These are phyloP conservation scores for Loxodonta africana DNA, from an alignment of 2,113 vertebrate genomes.

Conservation along the genomic window DNA sequence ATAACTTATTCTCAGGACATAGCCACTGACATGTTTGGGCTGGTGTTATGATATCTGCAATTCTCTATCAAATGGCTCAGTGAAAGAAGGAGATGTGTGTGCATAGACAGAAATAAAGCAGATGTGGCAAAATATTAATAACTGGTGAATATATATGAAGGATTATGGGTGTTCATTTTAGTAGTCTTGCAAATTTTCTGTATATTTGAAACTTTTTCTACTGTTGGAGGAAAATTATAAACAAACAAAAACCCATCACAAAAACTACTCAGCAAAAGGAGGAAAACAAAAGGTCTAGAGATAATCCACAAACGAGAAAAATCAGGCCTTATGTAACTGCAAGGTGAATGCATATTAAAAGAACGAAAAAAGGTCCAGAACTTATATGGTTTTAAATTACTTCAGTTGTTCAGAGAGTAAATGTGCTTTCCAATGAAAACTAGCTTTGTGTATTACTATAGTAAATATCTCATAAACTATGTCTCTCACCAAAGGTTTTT, in stretches of 20 bases:
- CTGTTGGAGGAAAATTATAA: background rate
- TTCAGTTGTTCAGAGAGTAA: constrained; percentile 51
- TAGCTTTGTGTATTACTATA: background rate
- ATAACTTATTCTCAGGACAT: constrained; percentile 6
- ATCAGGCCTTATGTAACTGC: background rate
- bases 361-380: background rate
- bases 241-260: background rate
- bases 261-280: background rate
- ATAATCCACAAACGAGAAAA: constrained; percentile 33
- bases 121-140: constrained; percentile 38
- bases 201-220: constrained; percentile 8
- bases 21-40: background rate
- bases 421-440: constrained; percentile 51
- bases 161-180: constrained; percentile 11
- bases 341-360: constrained; percentile 34
- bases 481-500: background rate
- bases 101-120: background rate
- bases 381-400: constrained; percentile 17
- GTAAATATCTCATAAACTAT: constrained; percentile 27
- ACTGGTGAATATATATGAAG: constrained; percentile 50
- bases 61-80: background rate
- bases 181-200: background rate
- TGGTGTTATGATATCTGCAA: constrained; percentile 4
- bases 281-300: background rate
- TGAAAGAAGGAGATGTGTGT: background rate